These are phyloP conservation scores for Biston stratarius DNA, from an alignment of 2,888 invertebrate species.

Conservation along the genomic window DNA sequence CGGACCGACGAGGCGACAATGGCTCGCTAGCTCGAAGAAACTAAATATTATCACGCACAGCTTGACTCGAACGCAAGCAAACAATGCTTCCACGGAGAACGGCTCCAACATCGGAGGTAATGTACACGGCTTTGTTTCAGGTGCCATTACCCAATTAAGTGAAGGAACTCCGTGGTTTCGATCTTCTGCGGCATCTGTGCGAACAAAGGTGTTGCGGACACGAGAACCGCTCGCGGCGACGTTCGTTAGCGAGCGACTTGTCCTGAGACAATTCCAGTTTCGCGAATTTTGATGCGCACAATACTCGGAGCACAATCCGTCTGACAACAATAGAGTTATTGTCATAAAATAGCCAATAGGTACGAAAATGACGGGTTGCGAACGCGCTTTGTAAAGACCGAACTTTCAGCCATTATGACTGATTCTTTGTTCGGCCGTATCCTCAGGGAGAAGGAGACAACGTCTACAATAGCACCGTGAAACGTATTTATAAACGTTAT, in stretches of 20 bases:
- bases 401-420: constrained; percentile 78
- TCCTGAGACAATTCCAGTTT: constrained; percentile 83
- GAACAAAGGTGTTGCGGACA: constrained; percentile 49
- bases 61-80: constrained; percentile 58
- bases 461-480: constrained; percentile 78
- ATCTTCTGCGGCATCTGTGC: constrained; percentile 47
- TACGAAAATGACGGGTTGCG: constrained; percentile 85
- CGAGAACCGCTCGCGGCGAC: constrained; percentile 62
- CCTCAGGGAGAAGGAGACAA: constrained; percentile 80
- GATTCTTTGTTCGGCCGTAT: constrained; percentile 77
- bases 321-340: constrained; percentile 77
- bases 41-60: constrained; percentile 84
- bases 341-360: constrained; percentile 86
- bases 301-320: constrained; percentile 70
- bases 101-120: constrained; percentile 44
- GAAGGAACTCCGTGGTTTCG: constrained; percentile 48
- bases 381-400: constrained; percentile 72
- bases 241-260: constrained; percentile 70
- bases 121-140: constrained; percentile 51
- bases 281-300: constrained; percentile 75
- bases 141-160: constrained; percentile 43
- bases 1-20: constrained; percentile 71
- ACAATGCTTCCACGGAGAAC: constrained; percentile 56
- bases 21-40: constrained; percentile 66
- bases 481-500: constrained; percentile 83